A percentile compares a stretch with the other conserved stretches of the same genome.
Evolutionary conservation across 2,888 invertebrate genomes (phyloP).

Genomic region (Phytoseiulus persimilis): DNA sequence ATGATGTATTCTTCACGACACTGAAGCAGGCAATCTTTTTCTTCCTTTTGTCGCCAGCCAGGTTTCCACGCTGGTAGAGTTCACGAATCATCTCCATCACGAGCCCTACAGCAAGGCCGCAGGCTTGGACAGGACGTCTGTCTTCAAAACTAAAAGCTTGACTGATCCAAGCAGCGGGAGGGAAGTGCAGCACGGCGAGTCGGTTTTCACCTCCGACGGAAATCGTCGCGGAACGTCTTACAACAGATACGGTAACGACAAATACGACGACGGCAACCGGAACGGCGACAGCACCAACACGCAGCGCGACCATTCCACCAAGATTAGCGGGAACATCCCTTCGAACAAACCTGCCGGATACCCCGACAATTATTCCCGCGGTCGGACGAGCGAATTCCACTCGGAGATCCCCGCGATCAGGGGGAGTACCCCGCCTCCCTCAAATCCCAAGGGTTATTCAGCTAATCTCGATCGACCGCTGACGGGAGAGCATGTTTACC

Average conservation of each 20-base stretch:
- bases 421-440: background rate
- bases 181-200: background rate
- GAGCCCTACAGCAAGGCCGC: background rate
- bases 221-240: background rate
- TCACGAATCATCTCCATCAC: slow-evolving; percentile 29
- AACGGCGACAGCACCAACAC: too few species aligned
- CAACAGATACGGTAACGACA: background rate
- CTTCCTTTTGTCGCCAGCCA: background rate
- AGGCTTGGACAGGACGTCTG: background rate
- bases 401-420: background rate
- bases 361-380: background rate
- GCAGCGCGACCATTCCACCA: background rate
- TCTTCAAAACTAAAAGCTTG: background rate
- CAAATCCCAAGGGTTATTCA: background rate
- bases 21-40: background rate
- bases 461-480: background rate
- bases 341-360: background rate
- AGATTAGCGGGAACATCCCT: background rate
- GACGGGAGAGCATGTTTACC: background rate
- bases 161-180: background rate
- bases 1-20: background rate
- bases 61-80: slow-evolving; percentile 26
- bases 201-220: background rate
- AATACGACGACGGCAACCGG: background rate
- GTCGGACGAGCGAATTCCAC: background rate